A percentile compares a stretch with the other conserved stretches of the same genome.
Evolutionary conservation across 2,113 vertebrate species (phyloP).

Genomic region (Malurus melanocephalus): DNA sequence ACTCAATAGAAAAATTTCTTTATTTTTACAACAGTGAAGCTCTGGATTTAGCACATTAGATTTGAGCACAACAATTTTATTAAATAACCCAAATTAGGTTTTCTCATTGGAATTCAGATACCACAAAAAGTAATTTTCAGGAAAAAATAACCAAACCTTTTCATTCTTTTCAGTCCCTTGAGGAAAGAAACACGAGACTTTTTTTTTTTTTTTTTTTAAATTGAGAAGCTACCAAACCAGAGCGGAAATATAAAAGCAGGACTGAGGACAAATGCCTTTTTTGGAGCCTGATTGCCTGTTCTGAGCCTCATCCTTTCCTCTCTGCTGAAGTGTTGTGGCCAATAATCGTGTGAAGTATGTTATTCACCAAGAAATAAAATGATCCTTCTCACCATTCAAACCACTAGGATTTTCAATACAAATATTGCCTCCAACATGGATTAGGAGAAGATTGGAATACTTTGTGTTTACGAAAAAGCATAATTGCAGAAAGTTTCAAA

Average conservation of each 20-base stretch:
- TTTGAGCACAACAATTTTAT: neutral
- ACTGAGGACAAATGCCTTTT: neutral
- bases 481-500: neutral
- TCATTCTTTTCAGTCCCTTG: neutral
- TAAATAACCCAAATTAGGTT: neutral
- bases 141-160: neutral
- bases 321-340: neutral
- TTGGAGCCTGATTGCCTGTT: neutral
- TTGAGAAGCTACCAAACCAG: neutral
- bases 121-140: neutral
- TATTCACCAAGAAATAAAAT: neutral
- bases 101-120: neutral
- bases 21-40: neutral
- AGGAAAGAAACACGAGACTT: neutral
- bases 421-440: neutral
- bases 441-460: neutral
- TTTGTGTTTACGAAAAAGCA: neutral
- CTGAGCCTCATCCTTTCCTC: neutral
- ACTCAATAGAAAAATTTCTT: neutral
- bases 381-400: neutral
- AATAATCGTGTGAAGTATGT: neutral
- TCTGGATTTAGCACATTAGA: neutral
- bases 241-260: neutral
- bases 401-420: neutral
- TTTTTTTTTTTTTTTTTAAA: neutral